phyloP scores from a whole-genome alignment of 2,113 vertebrate species.

The Gadus chalcogrammus region DNA sequence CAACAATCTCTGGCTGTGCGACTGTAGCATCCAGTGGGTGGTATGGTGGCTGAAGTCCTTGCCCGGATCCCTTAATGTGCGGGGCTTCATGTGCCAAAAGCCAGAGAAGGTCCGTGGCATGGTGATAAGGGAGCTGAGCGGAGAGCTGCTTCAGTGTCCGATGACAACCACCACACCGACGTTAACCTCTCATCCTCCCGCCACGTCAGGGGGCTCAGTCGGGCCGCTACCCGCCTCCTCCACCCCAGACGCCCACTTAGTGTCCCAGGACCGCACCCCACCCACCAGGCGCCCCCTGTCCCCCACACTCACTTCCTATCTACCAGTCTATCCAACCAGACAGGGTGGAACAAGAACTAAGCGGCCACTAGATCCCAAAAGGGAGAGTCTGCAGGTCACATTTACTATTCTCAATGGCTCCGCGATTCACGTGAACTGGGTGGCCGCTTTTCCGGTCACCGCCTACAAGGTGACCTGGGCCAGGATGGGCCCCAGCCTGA shows the following conservation, averaged over 20 bases:
- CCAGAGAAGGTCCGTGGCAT: slow-evolving; percentile 88
- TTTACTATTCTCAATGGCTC: slow-evolving; percentile 84
- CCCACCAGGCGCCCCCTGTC: slow-evolving; percentile 23
- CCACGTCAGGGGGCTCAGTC: slow-evolving; percentile 22
- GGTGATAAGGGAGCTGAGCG: slow-evolving; percentile 88
- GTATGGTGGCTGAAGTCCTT: slow-evolving; percentile 88
- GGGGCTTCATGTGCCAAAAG: slow-evolving; percentile 92
- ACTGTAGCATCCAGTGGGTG: slow-evolving; percentile 91
- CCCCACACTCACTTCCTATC: slow-evolving; percentile 31
- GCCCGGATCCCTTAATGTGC: slow-evolving; percentile 84
- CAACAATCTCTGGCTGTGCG: slow-evolving; percentile 92
- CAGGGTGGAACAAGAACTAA: slow-evolving; percentile 57
- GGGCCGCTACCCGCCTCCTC: slow-evolving; percentile 21
- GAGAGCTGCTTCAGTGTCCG: slow-evolving; percentile 85
- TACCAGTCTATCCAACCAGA: slow-evolving; percentile 35
- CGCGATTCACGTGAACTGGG: slow-evolving; percentile 87
- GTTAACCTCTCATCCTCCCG: slow-evolving; percentile 52
- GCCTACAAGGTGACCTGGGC: slow-evolving; percentile 91
- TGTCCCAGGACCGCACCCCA: slow-evolving; percentile 22
- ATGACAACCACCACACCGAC: slow-evolving; percentile 70
- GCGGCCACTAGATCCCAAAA: slow-evolving; percentile 64
- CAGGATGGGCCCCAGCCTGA: slow-evolving; percentile 87
- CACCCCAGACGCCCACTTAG: slow-evolving; percentile 16
- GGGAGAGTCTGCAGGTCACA: slow-evolving; percentile 78
- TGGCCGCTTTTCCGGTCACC: slow-evolving; percentile 79